phyloP scores from a whole-genome alignment of 2,888 invertebrate genomes.

The Caenorhabditis sp. region DNA sequence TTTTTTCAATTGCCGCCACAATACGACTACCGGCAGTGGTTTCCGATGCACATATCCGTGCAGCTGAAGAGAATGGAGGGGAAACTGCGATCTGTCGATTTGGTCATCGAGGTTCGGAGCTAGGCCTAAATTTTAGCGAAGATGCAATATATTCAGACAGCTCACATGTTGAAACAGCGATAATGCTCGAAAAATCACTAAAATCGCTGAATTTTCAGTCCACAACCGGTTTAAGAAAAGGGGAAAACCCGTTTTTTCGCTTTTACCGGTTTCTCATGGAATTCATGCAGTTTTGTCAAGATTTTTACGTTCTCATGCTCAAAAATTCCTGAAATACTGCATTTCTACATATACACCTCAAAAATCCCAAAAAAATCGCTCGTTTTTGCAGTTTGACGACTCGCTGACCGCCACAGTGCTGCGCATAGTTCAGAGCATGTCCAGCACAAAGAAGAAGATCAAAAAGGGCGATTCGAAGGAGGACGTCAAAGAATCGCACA shows the following conservation, averaged over 20 bases:
- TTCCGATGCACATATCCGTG: conserved; percentile 76
- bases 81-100: conserved; percentile 73
- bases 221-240: too few relatives aligned
- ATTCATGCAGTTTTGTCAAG: too few relatives aligned
- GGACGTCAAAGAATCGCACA: conserved; percentile 66
- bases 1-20: conserved; percentile 60
- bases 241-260: too few relatives aligned
- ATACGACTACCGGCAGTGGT: conserved; percentile 68
- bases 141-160: not conserved
- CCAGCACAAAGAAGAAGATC: conserved; percentile 61
- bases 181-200: too few relatives aligned
- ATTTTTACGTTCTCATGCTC: too few relatives aligned
- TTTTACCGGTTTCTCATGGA: too few relatives aligned
- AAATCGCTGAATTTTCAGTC: too few relatives aligned
- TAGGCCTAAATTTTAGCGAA: not conserved
- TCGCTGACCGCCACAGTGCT: conserved; percentile 93
- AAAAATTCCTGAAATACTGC: too few relatives aligned
- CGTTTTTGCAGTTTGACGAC: conserved; percentile 83
- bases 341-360: too few relatives aligned
- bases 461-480: conserved; percentile 78
- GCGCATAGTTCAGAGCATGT: conserved; percentile 94
- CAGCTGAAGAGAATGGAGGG: conserved; percentile 77
- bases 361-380: too few relatives aligned
- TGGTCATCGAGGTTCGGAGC: conserved; percentile 77
- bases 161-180: too few relatives aligned